These are phyloP conservation scores for Morinoia aosen DNA, from an alignment of 2,888 invertebrate genomes.

Conservation along the genomic window DNA sequence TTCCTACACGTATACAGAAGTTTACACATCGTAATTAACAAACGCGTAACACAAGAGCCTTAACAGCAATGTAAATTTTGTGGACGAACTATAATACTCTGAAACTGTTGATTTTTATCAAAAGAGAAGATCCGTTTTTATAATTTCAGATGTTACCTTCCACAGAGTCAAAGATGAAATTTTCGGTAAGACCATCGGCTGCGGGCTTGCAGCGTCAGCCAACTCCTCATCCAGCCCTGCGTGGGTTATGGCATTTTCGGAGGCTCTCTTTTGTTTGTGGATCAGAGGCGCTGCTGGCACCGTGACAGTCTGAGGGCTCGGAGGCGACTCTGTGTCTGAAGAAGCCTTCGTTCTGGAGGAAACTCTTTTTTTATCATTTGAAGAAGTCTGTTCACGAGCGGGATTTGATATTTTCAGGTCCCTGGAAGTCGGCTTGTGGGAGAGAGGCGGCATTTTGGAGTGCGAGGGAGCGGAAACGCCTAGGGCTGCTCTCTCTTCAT, in stretches of 20 bases:
- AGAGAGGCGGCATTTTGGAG: conserved; percentile 26
- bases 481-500: not conserved
- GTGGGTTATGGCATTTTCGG: not conserved
- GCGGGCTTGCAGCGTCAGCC: conserved; percentile 32
- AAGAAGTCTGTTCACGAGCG: not conserved
- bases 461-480: conserved; percentile 48
- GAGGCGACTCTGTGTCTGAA: conserved; percentile 16
- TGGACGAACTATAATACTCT: not conserved
- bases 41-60: no score
- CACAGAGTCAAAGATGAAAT: conserved; percentile 15
- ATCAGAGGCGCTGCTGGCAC: not conserved
- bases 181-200: not conserved
- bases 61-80: not conserved
- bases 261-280: conserved; percentile 36
- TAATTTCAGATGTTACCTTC: conserved; percentile 5
- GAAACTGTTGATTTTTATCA: not conserved
- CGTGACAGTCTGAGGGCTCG: not conserved
- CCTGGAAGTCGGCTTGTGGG: conserved; percentile 2
- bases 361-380: not conserved
- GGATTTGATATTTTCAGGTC: not conserved
- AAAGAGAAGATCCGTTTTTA: not conserved
- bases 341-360: not conserved
- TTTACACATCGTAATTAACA: no score
- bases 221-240: not conserved
- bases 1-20: no score